Conservation (phyloP, 2,113 vertebrate species). For the Neodontobutis hainanensis region DNA sequence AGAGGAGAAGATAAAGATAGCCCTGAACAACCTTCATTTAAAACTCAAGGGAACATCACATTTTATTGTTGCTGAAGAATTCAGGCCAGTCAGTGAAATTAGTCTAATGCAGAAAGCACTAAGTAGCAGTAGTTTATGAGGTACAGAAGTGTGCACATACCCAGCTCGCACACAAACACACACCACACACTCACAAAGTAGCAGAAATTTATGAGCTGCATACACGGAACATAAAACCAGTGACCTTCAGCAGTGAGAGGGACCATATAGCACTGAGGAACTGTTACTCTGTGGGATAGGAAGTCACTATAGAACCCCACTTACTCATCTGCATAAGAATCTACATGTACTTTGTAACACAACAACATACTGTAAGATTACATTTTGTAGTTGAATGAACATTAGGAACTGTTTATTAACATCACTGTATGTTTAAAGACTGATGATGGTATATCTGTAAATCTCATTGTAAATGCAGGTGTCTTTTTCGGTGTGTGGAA, state of each 20-base stretch:
- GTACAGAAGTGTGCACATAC: slow-evolving; percentile 51
- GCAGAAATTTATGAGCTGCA: slow-evolving; percentile 78
- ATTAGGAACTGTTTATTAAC: not conserved
- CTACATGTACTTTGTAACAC: slow-evolving; percentile 20
- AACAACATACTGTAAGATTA: too few relatives aligned
- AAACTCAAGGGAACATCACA: slow-evolving; percentile 43
- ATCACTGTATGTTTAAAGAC: not conserved
- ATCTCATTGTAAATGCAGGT: slow-evolving; percentile 1
- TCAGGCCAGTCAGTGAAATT: slow-evolving; percentile 69
- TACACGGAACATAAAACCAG: slow-evolving; percentile 76
- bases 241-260: slow-evolving; percentile 74
- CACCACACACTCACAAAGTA: slow-evolving; percentile 69
- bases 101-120: slow-evolving; percentile 73
- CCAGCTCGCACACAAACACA: slow-evolving; percentile 19
- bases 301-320: slow-evolving; percentile 51
- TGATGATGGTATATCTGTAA: slow-evolving; percentile 10
- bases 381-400: not conserved
- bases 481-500: slow-evolving; percentile 15
- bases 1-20: slow-evolving; percentile 2
- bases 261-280: slow-evolving; percentile 60
- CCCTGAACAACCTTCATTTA: slow-evolving; percentile 34
- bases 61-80: slow-evolving; percentile 51
- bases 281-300: slow-evolving; percentile 63
- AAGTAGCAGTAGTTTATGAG: slow-evolving; percentile 75
- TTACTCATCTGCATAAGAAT: slow-evolving; percentile 16